These are phyloP conservation scores for Stenichneumon culpator DNA, from an alignment of 2,888 invertebrate genomes.

Conservation along the genomic window DNA sequence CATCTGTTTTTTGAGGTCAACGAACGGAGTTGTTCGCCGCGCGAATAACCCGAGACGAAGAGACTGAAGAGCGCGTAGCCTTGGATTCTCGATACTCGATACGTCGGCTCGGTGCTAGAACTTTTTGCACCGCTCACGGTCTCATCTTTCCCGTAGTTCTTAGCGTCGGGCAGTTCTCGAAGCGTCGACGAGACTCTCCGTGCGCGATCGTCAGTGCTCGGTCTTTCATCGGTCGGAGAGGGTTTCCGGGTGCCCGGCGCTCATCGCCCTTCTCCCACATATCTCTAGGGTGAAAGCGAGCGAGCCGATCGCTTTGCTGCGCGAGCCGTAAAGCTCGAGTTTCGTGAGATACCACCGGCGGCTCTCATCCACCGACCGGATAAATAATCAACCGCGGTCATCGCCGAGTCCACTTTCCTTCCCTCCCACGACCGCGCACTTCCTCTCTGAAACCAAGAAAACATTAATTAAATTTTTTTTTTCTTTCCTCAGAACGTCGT, in stretches of 20 bases:
- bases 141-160: conserved; percentile 44
- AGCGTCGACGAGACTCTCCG: background rate
- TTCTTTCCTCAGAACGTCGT: conserved; percentile 86
- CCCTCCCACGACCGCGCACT: background rate
- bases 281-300: conserved; percentile 54
- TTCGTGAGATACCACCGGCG: conserved; percentile 7
- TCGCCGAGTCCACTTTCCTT: conserved; percentile 45
- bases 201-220: conserved; percentile 33
- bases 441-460: conserved; percentile 9
- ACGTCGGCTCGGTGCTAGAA: conserved; percentile 29
- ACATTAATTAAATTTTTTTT: too few species aligned
- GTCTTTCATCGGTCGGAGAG: conserved; percentile 21
- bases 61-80: conserved; percentile 5
- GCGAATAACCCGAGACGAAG: conserved; percentile 34
- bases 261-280: conserved; percentile 36
- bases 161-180: background rate
- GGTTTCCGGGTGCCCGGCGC: conserved; percentile 47
- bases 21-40: conserved; percentile 49
- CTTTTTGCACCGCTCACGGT: conserved; percentile 18
- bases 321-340: conserved; percentile 17
- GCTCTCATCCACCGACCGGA: conserved; percentile 6
- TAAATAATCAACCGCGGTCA: conserved; percentile 43
- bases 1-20: conserved; percentile 52
- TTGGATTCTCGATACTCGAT: conserved; percentile 55
- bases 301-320: conserved; percentile 23